Percentiles rank a stretch among this genome's conserved stretches.
phyloP scores from a whole-genome alignment of 2,888 invertebrate genomes.

The Cerastoderma edule region DNA sequence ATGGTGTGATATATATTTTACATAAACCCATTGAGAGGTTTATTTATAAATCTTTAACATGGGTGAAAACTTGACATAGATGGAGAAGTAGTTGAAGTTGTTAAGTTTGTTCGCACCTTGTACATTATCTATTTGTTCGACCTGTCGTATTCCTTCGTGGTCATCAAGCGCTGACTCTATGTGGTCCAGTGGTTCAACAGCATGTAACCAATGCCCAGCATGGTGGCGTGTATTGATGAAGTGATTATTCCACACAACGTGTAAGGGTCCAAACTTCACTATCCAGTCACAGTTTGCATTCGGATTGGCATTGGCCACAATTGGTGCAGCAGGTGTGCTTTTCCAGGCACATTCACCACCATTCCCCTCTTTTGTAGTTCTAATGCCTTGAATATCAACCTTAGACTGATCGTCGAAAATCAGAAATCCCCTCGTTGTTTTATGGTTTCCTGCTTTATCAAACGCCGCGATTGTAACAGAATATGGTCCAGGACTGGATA shows the following conservation, averaged over 20 bases:
- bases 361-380: background rate
- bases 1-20: too few species aligned
- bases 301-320: conserved; percentile 21
- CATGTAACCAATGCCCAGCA: conserved; percentile 19
- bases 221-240: conserved; percentile 27
- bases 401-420: conserved; percentile 25
- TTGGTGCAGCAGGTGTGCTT: conserved; percentile 1
- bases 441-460: conserved; percentile 38
- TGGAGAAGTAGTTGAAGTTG: too few species aligned
- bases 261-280: background rate
- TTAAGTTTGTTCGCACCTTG: conserved; percentile 14
- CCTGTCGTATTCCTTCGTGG: conserved; percentile 1
- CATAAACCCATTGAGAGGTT: too few species aligned
- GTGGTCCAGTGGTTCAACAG: background rate
- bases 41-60: too few species aligned
- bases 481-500: conserved; percentile 27
- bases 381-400: conserved; percentile 12
- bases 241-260: conserved; percentile 20
- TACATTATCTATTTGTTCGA: background rate
- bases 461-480: conserved; percentile 23
- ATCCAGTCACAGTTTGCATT: conserved; percentile 30
- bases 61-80: too few species aligned
- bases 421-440: conserved; percentile 23
- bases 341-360: conserved; percentile 14
- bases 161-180: conserved; percentile 8